Conservation (phyloP, 1,140 invertebrate genomes). For the Penaeus japonicus region DNA sequence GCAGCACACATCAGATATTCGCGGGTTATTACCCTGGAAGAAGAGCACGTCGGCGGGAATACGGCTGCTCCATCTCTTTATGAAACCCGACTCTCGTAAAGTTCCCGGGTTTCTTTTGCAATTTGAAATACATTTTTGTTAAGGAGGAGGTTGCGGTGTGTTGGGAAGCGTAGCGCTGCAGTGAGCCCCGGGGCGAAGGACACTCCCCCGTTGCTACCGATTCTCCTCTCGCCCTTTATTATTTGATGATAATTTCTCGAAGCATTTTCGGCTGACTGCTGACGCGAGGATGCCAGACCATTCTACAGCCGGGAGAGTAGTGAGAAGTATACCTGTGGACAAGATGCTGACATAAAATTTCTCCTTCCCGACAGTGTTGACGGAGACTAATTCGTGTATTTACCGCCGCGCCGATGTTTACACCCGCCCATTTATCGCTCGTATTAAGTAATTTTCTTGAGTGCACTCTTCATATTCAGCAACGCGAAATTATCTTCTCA, state of each 20-base stretch:
- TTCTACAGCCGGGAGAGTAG: no score
- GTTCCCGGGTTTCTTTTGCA: not conserved
- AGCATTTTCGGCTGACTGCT: no score
- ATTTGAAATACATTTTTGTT: not conserved
- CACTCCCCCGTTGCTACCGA: no score
- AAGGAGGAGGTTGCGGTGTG: not conserved
- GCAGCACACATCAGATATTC: not conserved
- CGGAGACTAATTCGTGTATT: not conserved
- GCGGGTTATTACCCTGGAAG: not conserved
- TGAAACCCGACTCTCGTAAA: not conserved
- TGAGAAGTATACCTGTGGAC: no score
- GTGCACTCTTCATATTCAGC: slow-evolving; percentile 54
- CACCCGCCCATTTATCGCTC: slow-evolving; percentile 46
- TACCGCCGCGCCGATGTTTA: slow-evolving; percentile 31
- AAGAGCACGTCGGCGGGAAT: not conserved
- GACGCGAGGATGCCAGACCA: no score
- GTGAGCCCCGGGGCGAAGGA: no score
- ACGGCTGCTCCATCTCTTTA: not conserved
- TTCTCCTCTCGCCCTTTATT: no score
- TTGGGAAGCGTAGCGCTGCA: no score
- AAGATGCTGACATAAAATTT: no score
- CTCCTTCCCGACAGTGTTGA: no score
- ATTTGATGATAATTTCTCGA: no score
- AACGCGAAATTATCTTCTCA: slow-evolving; percentile 54
- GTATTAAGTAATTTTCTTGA: slow-evolving; percentile 55